phyloP scores from a whole-genome alignment of 2,113 vertebrate genomes.

The Anguilla rostrata region DNA sequence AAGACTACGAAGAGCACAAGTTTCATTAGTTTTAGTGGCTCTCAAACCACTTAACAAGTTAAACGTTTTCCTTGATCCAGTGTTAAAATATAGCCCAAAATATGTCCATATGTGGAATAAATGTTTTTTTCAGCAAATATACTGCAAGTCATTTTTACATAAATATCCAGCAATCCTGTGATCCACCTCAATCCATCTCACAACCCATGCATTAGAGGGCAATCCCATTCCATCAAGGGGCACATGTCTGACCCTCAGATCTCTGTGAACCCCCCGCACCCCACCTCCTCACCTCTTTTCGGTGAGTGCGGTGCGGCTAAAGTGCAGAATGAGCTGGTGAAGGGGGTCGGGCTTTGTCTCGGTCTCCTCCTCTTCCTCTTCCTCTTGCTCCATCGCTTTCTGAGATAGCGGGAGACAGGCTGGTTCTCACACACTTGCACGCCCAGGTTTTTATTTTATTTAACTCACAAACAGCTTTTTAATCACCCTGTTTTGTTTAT shows the following conservation, averaged over 20 bases:
- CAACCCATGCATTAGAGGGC: neutral
- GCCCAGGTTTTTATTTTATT: no score
- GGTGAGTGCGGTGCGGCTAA: constrained; percentile 87
- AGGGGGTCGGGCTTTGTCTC: constrained; percentile 89
- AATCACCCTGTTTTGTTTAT: no score
- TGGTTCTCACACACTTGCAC: neutral
- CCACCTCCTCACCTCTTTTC: constrained; percentile 80
- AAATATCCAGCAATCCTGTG: no score
- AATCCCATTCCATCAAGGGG: neutral
- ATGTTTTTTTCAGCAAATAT: no score
- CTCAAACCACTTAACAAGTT: no score
- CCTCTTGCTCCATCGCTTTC: constrained; percentile 81
- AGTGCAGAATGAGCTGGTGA: constrained; percentile 91
- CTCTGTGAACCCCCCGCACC: neutral
- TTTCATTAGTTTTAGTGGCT: no score
- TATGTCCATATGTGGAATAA: no score
- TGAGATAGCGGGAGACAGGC: constrained; percentile 37
- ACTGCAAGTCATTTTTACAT: no score
- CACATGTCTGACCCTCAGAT: neutral
- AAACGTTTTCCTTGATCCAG: no score
- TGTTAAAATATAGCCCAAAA: no score
- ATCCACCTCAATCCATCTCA: neutral
- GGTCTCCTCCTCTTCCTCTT: constrained; percentile 80
- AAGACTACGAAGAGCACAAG: no score
- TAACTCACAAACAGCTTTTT: no score